Conservation (phyloP, 2,797 vertebrate species). For the Muscicapa comitata region DNA sequence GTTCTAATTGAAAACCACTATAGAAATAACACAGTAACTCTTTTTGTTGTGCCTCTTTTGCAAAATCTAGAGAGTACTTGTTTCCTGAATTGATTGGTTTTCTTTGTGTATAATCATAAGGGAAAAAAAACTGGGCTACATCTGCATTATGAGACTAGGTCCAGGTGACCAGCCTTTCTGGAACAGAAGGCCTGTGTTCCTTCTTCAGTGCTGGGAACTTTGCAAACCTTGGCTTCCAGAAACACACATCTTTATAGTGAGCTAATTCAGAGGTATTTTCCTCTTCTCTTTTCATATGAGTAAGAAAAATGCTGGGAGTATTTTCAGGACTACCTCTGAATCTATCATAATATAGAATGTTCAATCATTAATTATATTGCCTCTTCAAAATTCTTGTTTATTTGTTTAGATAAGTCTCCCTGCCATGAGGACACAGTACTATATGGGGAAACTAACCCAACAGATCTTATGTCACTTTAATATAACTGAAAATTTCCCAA, state of each 20-base stretch:
- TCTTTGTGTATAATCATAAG: not conserved
- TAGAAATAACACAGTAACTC: not conserved
- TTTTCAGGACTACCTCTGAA: not conserved
- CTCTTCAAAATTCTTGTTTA: not conserved
- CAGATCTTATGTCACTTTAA: not conserved
- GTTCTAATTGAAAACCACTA: not conserved
- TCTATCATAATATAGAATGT: not conserved
- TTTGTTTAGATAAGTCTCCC: not conserved
- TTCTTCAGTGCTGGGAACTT: not conserved
- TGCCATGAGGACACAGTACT: not conserved
- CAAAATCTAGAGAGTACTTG: not conserved
- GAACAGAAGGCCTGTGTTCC: not conserved
- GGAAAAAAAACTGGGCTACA: not conserved
- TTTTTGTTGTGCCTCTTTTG: not conserved
- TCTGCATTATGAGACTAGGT: not conserved
- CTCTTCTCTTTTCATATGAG: not conserved
- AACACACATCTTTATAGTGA: not conserved
- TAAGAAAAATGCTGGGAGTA: not conserved
- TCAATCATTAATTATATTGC: not conserved
- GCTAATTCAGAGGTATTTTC: not conserved
- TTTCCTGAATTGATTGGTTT: not conserved
- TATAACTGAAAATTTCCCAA: not conserved
- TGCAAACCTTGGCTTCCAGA: not conserved
- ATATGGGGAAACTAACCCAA: accelerated
- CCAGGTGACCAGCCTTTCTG: not conserved